A percentile compares a stretch with the other conserved stretches of the same genome.
These are phyloP conservation scores for Micromesistius poutassou DNA, from an alignment of 2,797 vertebrate genomes.

Conservation along the genomic window DNA sequence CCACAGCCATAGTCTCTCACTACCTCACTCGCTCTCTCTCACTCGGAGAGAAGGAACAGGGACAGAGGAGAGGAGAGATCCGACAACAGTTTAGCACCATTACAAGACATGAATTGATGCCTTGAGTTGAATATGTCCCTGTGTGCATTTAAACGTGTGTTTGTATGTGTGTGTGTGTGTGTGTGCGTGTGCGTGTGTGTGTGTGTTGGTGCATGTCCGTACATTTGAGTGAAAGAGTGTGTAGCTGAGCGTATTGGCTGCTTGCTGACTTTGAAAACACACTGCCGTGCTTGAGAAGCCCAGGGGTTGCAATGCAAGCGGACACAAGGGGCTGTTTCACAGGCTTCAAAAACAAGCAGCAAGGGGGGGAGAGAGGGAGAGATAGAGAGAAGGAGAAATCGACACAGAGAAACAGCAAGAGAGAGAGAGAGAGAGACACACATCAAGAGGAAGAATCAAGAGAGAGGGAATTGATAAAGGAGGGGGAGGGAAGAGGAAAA, in stretches of 20 bases:
- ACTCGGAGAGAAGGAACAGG: not conserved
- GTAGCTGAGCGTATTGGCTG: not conserved
- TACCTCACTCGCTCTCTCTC: not conserved
- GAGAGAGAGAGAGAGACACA: not conserved
- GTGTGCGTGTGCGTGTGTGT: slow-evolving; percentile 7
- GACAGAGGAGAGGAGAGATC: not conserved
- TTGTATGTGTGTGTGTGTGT: slow-evolving; percentile 5
- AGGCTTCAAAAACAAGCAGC: slow-evolving; percentile 58
- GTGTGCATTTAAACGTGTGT: not conserved
- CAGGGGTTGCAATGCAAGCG: slow-evolving; percentile 52
- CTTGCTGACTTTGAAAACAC: slow-evolving; percentile 50
- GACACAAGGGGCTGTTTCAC: slow-evolving; percentile 73
- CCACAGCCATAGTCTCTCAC: not conserved
- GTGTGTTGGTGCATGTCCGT: not conserved
- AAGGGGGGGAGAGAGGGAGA: slow-evolving; percentile 16
- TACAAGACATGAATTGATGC: slow-evolving; percentile 1
- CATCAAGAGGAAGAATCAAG: not conserved
- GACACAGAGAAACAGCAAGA: not conserved
- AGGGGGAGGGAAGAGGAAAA: not conserved
- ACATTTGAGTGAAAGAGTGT: not conserved
- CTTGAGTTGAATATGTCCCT: not conserved
- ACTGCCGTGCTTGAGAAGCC: slow-evolving; percentile 69
- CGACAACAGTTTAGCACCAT: not conserved
- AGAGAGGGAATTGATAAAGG: slow-evolving; percentile 3
- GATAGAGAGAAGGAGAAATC: not conserved